Percentiles rank a stretch among this genome's conserved stretches.
Conservation (phyloP, 2,888 invertebrate genomes). For the Micoletzkya japonica region DNA sequence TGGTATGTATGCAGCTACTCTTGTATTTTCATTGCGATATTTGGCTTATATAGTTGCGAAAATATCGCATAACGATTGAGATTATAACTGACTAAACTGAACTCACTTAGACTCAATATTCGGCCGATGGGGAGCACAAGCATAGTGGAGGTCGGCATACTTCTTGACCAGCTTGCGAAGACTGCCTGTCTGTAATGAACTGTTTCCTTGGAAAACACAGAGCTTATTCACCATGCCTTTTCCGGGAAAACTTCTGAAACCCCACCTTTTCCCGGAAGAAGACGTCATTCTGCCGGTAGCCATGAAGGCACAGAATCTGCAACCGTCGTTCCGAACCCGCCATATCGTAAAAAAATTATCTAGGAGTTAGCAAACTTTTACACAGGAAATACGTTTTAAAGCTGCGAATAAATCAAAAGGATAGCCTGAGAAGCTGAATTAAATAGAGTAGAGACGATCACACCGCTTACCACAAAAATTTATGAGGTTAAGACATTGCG, state of each 20-base stretch:
- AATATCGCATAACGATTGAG: not conserved
- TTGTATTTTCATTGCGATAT: too few relatives aligned
- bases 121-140: constrained; percentile 37
- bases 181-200: constrained; percentile 11
- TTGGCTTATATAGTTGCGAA: too few relatives aligned
- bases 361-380: not conserved
- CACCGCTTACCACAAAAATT: too few relatives aligned
- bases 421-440: too few relatives aligned
- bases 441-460: too few relatives aligned
- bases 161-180: constrained; percentile 35
- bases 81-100: not conserved
- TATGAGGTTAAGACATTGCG: too few relatives aligned
- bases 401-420: too few relatives aligned
- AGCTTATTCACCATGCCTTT: not conserved
- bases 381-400: too few relatives aligned
- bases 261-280: constrained; percentile 59
- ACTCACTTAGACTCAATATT: constrained; percentile 26
- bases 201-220: not conserved
- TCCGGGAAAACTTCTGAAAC: not conserved
- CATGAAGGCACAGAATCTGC: constrained; percentile 59
- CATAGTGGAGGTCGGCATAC: constrained; percentile 46
- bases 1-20: too few relatives aligned
- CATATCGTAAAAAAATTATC: not conserved
- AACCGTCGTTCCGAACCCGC: constrained; percentile 28
- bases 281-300: constrained; percentile 58